Evolutionary conservation across 2,113 vertebrate species (phyloP).

Genomic region (Salvelinus alpinus): DNA sequence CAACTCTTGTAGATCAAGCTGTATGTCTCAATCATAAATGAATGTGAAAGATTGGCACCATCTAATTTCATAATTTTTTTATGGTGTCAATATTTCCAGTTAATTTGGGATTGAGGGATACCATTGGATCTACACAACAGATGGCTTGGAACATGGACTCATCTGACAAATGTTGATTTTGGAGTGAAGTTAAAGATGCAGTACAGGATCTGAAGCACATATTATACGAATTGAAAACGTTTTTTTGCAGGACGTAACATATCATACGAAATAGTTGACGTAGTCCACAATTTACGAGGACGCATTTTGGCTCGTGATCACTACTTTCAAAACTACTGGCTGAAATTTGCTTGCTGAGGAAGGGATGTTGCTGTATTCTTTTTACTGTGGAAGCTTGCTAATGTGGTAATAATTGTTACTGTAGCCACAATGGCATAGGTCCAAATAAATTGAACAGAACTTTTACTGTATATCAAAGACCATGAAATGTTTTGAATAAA

Average conservation of each 20-base stretch:
- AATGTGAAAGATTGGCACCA: too few relatives aligned
- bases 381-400: slow-evolving; percentile 8
- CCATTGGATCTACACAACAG: not conserved
- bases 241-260: too few relatives aligned
- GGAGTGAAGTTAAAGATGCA: not conserved
- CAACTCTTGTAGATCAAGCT: too few relatives aligned
- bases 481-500: not conserved
- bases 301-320: too few relatives aligned
- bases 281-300: too few relatives aligned
- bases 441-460: not conserved
- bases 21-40: too few relatives aligned
- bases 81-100: too few relatives aligned
- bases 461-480: not conserved
- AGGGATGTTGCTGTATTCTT: slow-evolving; percentile 8
- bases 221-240: too few relatives aligned
- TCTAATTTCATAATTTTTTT: too few relatives aligned
- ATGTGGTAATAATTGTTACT: slow-evolving; percentile 11
- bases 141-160: slow-evolving; percentile 14
- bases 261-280: too few relatives aligned
- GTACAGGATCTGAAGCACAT: too few relatives aligned
- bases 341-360: slow-evolving; percentile 2
- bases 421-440: not conserved
- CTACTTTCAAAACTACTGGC: too few relatives aligned
- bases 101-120: not conserved
- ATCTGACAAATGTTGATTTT: slow-evolving; percentile 18